Conservation (phyloP, 2,888 invertebrate genomes). For the Patella pellucida region DNA sequence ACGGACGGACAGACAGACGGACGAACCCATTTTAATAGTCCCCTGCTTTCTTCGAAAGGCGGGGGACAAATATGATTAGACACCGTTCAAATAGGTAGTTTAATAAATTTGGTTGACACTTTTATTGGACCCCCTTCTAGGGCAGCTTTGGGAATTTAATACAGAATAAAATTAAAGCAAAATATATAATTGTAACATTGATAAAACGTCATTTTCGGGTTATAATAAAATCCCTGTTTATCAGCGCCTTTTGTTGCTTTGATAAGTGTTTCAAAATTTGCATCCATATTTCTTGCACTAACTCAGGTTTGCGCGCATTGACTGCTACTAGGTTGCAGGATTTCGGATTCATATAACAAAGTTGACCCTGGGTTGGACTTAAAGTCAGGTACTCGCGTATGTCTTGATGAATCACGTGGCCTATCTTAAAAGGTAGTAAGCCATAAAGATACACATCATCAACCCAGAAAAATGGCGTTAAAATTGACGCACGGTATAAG, state of each 20-base stretch:
- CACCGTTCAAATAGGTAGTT: too few relatives aligned
- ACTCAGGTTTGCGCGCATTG: conserved; percentile 40
- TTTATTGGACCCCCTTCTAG: too few relatives aligned
- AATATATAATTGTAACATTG: too few relatives aligned
- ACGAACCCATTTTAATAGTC: too few relatives aligned
- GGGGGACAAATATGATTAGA: too few relatives aligned
- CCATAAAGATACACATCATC: conserved; percentile 69
- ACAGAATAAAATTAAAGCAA: too few relatives aligned
- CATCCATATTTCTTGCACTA: conserved; percentile 50
- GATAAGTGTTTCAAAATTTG: conserved; percentile 30
- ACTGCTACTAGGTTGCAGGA: conserved; percentile 44
- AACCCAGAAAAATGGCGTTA: conserved; percentile 69
- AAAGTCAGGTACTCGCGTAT: conserved; percentile 90
- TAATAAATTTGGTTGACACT: too few relatives aligned
- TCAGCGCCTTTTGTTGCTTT: background rate
- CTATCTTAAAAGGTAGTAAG: conserved; percentile 58
- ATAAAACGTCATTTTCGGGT: too few relatives aligned
- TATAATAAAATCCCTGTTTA: background rate
- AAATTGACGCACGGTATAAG: conserved; percentile 54
- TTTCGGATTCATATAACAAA: conserved; percentile 41
- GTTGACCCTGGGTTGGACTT: conserved; percentile 72
- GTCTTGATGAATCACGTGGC: conserved; percentile 44
- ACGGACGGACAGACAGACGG: too few relatives aligned
- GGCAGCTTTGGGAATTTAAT: too few relatives aligned
- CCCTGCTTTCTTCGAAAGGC: too few relatives aligned